A percentile compares a stretch with the other conserved stretches of the same genome.
phyloP scores from a whole-genome alignment of 23 tunicate genomes.

The Trididemnum clinides region DNA sequence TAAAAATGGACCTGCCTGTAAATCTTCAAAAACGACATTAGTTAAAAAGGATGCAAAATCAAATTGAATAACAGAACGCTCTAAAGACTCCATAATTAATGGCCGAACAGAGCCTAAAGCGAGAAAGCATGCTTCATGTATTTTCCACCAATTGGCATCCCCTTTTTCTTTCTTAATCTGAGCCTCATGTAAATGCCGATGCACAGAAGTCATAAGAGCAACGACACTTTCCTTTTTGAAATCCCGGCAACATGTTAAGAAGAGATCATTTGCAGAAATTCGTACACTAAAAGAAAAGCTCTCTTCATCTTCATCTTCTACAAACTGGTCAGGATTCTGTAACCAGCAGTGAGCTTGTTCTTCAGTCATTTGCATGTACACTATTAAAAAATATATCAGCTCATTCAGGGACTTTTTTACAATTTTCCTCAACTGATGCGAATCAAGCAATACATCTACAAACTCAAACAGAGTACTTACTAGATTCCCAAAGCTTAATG shows the following conservation, averaged over 20 bases:
- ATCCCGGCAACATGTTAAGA: conserved; percentile 71
- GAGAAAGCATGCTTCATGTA: conserved; percentile 74
- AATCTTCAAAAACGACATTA: conserved; percentile 49
- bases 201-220: conserved; percentile 44
- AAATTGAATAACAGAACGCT: conserved; percentile 60
- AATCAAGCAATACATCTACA: conserved; percentile 65
- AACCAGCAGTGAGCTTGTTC: conserved; percentile 73
- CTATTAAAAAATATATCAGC: conserved; percentile 68
- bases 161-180: conserved; percentile 41
- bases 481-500: conserved; percentile 69
- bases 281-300: conserved; percentile 83
- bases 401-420: conserved; percentile 77
- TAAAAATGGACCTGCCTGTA: conserved; percentile 53
- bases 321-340: conserved; percentile 94
- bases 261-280: conserved; percentile 86
- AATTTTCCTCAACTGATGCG: conserved; percentile 32
- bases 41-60: conserved; percentile 67
- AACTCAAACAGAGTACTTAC: conserved; percentile 72
- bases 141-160: conserved; percentile 81
- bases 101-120: conserved; percentile 78
- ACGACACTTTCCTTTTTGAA: conserved; percentile 58
- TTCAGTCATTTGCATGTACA: conserved; percentile 90
- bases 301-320: conserved; percentile 94
- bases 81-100: conserved; percentile 38
- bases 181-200: conserved; percentile 71